Evolutionary conservation across 2,113 vertebrate species (phyloP), one percentile per base, ranked within the genome.

Genomic region (Dendropsophus ebraccatus): DNA sequence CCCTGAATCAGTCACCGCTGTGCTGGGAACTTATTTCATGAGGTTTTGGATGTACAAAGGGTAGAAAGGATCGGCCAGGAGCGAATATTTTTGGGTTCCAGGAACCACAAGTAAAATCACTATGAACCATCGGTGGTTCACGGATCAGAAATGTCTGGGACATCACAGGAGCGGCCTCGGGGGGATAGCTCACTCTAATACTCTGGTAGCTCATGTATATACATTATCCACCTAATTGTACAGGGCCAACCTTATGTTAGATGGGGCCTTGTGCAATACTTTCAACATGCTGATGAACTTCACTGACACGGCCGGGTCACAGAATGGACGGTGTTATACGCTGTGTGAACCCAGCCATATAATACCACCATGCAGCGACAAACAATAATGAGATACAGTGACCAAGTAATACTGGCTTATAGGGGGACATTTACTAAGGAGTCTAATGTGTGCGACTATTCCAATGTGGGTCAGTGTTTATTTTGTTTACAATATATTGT

Each of bases 1-100:
- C 35, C 41, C 19, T 41, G 35, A 21, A 70, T 41, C 67, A 70
- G 67, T 70, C 67, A 70, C 67, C 67, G 35, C 67, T 56, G 28
- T 79, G 76, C 76, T 79, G 76, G 50, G 76, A 79, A 58, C 30
- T 54, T 35, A 47, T 47, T 76, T 76, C n/a, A 30, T 50, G 49
- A 56, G 50, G 30, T 79, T 35, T 35, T 76, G 50, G 50, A 32
- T 25, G 52, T 54, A 54, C 30, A 35, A 79, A 54, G 16, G 30
- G 28, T 50, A 58, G 16, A 35, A 50, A 23, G 23, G 5, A 37
- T 32, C 32, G 54, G 32, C 50, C 52, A 56, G 76, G 28, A 79
- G 47, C 45, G 54, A 60, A 60, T 60, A 60, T 80, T 80, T 35
- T 58, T 32, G 54, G 13, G 32, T 80, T 80, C 37, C 54, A 79